Conservation (phyloP, 2,888 invertebrate genomes). For the Cheilosia pagana region DNA sequence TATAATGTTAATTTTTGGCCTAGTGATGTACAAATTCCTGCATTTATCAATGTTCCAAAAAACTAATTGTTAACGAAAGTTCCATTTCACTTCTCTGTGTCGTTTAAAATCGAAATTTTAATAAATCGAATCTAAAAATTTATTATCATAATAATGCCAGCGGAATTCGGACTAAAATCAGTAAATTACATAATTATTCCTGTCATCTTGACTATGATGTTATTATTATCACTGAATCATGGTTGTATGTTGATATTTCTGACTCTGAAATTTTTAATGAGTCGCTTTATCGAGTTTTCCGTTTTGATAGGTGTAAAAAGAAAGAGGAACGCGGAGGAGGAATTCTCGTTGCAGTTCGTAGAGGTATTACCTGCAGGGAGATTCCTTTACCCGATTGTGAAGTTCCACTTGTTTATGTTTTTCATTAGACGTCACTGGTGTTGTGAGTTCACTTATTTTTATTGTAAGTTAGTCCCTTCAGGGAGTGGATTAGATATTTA, state of each 20-base stretch:
- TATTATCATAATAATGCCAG: background rate
- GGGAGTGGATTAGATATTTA: no score
- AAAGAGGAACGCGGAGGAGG: background rate
- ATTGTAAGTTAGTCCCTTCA: no score
- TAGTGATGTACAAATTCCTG: no score
- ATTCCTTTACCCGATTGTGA: background rate
- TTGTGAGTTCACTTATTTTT: no score
- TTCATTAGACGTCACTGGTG: no score
- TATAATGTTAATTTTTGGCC: no score
- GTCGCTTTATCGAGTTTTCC: background rate
- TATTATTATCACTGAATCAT: conserved; percentile 9
- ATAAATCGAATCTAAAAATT: no score
- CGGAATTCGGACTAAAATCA: conserved; percentile 1
- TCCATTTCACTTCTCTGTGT: no score
- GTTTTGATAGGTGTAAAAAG: conserved; percentile 12
- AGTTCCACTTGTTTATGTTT: no score
- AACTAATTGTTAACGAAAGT: no score
- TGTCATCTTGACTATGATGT: conserved; percentile 11
- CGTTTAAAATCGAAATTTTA: no score
- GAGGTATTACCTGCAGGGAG: background rate
- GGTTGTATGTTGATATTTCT: background rate
- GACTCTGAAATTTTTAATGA: conserved; percentile 18
- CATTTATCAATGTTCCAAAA: no score
- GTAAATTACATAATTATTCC: conserved; percentile 8
- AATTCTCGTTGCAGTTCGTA: conserved; percentile 6